Evolutionary conservation across 2,888 invertebrate genomes (phyloP).

Genomic region (Ypsolopha sequella): DNA sequence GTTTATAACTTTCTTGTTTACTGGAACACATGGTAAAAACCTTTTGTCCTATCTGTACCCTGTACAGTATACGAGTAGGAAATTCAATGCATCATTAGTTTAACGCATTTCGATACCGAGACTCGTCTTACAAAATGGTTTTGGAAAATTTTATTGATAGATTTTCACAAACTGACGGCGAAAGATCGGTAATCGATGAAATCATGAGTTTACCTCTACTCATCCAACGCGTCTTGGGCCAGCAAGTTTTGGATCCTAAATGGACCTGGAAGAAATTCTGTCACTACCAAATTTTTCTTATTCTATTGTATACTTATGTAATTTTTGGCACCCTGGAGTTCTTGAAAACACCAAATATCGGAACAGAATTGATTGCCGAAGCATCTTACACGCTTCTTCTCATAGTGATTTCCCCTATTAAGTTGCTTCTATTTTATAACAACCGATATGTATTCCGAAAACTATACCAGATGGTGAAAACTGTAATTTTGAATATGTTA

Average conservation of each 20-base stretch:
- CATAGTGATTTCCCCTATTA: slow-evolving; percentile 21
- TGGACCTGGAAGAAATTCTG: slow-evolving; percentile 34
- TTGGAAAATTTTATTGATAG: slow-evolving; percentile 16
- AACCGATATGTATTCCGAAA: slow-evolving; percentile 22
- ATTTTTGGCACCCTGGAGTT: slow-evolving; percentile 33
- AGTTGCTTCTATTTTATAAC: slow-evolving; percentile 24
- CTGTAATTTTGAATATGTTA: slow-evolving; percentile 22
- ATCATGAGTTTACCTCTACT: slow-evolving; percentile 23
- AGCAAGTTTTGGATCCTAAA: slow-evolving; percentile 36
- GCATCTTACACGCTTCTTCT: slow-evolving; percentile 34
- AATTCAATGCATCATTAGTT: slow-evolving; percentile 5
- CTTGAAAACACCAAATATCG: slow-evolving; percentile 18
- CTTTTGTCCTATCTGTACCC: too few species aligned
- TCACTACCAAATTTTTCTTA: slow-evolving; percentile 20
- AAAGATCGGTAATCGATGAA: slow-evolving; percentile 29
- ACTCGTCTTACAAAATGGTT: slow-evolving; percentile 12
- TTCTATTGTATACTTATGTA: slow-evolving; percentile 28
- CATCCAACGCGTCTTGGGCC: slow-evolving; percentile 30
- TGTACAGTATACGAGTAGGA: slow-evolving; percentile 7
- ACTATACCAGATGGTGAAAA: slow-evolving; percentile 31
- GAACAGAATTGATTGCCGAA: slow-evolving; percentile 27
- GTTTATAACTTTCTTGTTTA: too few species aligned
- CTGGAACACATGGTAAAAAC: too few species aligned
- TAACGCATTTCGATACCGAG: neutral
- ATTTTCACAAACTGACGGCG: slow-evolving; percentile 30